phyloP scores from a whole-genome alignment of 2,797 vertebrate species.

The Protonibea diacanthus region DNA sequence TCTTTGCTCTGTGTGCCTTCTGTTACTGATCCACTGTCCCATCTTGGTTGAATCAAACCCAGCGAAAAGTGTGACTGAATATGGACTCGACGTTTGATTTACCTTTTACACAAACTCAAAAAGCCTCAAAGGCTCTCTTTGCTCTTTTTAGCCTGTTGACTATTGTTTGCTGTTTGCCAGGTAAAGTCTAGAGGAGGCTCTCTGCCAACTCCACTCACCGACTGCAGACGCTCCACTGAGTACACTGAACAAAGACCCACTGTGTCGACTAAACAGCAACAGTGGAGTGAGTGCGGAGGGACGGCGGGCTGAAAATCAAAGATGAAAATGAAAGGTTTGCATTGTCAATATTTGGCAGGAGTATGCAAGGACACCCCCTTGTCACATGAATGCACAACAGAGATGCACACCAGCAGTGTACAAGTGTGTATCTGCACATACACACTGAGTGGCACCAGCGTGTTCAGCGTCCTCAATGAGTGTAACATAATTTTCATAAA shows the following conservation, averaged over 20 bases:
- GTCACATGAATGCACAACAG: slow-evolving; percentile 22
- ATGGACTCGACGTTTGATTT: slow-evolving; percentile 35
- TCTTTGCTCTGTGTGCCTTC: neutral
- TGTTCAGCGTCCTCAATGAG: slow-evolving; percentile 9
- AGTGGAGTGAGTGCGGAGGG: slow-evolving; percentile 17
- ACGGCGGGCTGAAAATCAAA: slow-evolving; percentile 26
- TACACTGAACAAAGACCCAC: slow-evolving; percentile 49
- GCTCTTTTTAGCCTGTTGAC: slow-evolving; percentile 5
- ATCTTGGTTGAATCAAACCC: slow-evolving; percentile 11
- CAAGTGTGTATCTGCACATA: neutral
- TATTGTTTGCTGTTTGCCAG: slow-evolving; percentile 41
- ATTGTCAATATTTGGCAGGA: slow-evolving; percentile 52
- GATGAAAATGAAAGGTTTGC: slow-evolving; percentile 52
- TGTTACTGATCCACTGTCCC: neutral
- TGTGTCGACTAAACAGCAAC: slow-evolving; percentile 46
- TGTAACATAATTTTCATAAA: slow-evolving; percentile 86
- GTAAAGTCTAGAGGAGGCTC: slow-evolving; percentile 41
- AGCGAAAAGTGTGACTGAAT: neutral
- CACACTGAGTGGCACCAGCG: slow-evolving; percentile 41
- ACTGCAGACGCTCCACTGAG: slow-evolving; percentile 41
- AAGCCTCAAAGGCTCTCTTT: slow-evolving; percentile 26
- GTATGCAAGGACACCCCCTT: slow-evolving; percentile 26
- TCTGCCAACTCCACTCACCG: slow-evolving; percentile 54
- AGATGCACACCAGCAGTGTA: slow-evolving; percentile 1
- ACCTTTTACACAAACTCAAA: slow-evolving; percentile 17